Conservation (phyloP, 2,113 vertebrate species). For the Sporophila hypoxantha region DNA sequence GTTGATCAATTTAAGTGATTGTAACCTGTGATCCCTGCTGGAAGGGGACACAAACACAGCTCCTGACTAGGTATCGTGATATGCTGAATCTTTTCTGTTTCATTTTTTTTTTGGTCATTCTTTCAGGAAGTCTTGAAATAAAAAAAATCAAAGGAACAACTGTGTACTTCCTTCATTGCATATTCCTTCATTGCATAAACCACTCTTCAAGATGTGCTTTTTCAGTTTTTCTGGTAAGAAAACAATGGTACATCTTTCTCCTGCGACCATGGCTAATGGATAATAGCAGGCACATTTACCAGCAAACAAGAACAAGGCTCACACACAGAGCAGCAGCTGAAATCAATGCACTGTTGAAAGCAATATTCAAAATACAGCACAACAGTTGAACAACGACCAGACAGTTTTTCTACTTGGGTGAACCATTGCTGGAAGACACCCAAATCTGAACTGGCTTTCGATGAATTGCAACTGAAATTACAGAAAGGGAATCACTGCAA, state of each 20-base stretch:
- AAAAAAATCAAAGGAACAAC: neutral
- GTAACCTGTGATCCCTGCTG: neutral
- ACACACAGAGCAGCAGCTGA: neutral
- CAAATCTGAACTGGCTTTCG: neutral
- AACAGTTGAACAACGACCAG: neutral
- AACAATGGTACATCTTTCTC: neutral
- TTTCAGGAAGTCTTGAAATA: neutral
- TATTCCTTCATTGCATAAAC: neutral
- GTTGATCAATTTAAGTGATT: neutral
- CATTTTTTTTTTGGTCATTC: neutral
- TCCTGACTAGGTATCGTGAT: neutral
- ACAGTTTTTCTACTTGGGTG: neutral
- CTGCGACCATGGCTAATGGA: neutral
- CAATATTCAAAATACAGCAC: neutral
- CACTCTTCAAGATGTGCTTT: neutral
- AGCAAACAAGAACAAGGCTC: neutral
- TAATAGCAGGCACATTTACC: neutral
- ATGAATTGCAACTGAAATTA: neutral
- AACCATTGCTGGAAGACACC: neutral
- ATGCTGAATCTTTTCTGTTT: neutral
- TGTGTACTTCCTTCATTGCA: neutral
- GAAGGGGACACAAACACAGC: neutral
- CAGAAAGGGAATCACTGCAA: neutral
- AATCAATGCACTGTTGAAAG: slow-evolving; percentile 8
- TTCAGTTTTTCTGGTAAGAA: neutral